Conservation (phyloP, 2,797 vertebrate species). For the Podarcis lilfordi region DNA sequence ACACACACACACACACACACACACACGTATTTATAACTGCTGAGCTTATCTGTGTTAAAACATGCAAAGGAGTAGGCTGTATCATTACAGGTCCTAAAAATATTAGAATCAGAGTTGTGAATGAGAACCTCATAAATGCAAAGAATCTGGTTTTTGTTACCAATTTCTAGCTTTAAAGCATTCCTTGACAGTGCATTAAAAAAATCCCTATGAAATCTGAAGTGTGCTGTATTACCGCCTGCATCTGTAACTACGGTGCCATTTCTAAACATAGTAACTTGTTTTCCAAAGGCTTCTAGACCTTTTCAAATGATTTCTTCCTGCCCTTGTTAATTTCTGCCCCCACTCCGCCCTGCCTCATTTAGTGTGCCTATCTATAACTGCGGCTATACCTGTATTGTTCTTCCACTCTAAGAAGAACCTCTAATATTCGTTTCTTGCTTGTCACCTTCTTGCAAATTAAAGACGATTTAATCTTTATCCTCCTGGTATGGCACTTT, state of each 20-base stretch:
- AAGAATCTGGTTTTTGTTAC: background rate
- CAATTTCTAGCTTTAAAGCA: background rate
- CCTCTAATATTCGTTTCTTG: background rate
- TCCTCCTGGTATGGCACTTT: background rate
- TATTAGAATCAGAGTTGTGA: background rate
- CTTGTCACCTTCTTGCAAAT: background rate
- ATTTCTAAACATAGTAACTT: background rate
- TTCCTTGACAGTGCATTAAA: background rate
- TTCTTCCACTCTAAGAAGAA: slow-evolving; percentile 5
- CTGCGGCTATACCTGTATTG: background rate
- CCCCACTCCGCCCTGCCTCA: background rate
- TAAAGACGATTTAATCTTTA: slow-evolving; percentile 20
- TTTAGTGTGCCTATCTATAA: background rate
- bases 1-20: background rate
- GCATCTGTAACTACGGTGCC: background rate
- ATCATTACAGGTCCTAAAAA: background rate
- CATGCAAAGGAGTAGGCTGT: background rate
- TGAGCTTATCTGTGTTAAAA: background rate
- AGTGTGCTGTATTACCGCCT: slow-evolving; percentile 19
- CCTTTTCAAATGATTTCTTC: slow-evolving; percentile 16
- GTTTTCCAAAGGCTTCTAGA: background rate
- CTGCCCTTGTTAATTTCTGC: slow-evolving; percentile 1
- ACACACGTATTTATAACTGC: background rate
- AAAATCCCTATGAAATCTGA: background rate
- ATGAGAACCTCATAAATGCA: background rate